These are phyloP conservation scores for Saccopteryx bilineata DNA, from an alignment of 2,113 vertebrate genomes.

Conservation along the genomic window DNA sequence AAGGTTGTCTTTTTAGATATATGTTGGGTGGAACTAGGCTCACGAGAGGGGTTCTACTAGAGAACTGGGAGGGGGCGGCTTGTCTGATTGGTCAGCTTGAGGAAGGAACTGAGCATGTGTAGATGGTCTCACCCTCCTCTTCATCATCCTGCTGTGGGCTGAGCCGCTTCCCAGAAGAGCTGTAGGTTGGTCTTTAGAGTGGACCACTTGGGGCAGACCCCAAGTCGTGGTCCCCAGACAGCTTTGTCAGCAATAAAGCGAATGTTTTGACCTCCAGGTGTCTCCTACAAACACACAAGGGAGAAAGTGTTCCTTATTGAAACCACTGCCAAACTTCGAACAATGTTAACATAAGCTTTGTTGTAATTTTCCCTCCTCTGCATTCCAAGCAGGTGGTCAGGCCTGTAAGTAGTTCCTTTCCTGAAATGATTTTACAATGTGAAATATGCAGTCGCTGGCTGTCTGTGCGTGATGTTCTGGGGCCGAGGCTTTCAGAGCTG, in stretches of 20 bases:
- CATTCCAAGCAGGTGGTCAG: neutral
- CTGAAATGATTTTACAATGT: neutral
- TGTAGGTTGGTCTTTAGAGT: neutral
- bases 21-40: too few species aligned
- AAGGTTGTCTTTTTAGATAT: neutral
- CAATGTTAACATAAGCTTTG: neutral
- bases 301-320: neutral
- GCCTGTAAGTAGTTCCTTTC: neutral
- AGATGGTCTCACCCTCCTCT: neutral
- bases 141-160: accelerated
- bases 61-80: neutral
- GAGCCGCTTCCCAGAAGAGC: too few species aligned
- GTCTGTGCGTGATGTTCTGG: neutral
- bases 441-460: neutral
- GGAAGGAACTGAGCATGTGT: neutral
- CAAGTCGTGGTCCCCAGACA: neutral
- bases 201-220: neutral
- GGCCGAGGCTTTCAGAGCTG: neutral
- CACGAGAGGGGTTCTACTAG: neutral
- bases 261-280: neutral
- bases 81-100: neutral
- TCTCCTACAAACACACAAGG: neutral
- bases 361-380: neutral
- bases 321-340: neutral
- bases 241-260: neutral